Evolutionary conservation across 1,140 invertebrate genomes (phyloP).

Genomic region (Drosophila lacertosa): DNA sequence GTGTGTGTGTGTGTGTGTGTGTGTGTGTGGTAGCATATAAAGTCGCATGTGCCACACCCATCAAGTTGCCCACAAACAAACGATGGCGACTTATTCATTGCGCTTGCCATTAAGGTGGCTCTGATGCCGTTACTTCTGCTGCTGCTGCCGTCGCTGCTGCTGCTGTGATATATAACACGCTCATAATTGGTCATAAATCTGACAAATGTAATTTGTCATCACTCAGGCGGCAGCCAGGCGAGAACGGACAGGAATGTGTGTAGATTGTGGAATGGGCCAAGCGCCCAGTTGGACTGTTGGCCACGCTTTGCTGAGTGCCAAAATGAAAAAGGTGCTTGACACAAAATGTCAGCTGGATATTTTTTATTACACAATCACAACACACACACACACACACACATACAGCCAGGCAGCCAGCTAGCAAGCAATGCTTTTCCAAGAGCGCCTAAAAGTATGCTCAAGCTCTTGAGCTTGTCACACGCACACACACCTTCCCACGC

Average conservation of each 20-base stretch:
- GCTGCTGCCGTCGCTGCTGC: slow-evolving; percentile 26
- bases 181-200: slow-evolving; percentile 84
- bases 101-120: slow-evolving; percentile 80
- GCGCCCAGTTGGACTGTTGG: slow-evolving; percentile 44
- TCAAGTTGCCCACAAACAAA: slow-evolving; percentile 64
- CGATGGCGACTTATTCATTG: slow-evolving; percentile 81
- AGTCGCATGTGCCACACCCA: slow-evolving; percentile 6
- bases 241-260: neutral
- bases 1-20: slow-evolving; percentile 9
- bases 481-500: slow-evolving; percentile 2
- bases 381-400: slow-evolving; percentile 39
- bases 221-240: slow-evolving; percentile 69
- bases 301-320: slow-evolving; percentile 66
- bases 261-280: too few species aligned
- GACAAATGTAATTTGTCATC: slow-evolving; percentile 84
- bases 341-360: slow-evolving; percentile 83
- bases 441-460: slow-evolving; percentile 46
- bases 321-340: slow-evolving; percentile 83
- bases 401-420: slow-evolving; percentile 5
- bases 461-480: slow-evolving; percentile 30
- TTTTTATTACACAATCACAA: slow-evolving; percentile 82
- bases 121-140: slow-evolving; percentile 36
- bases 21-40: too few species aligned
- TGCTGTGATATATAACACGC: slow-evolving; percentile 83
- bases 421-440: slow-evolving; percentile 27